phyloP scores from a whole-genome alignment of 2,888 invertebrate species.

The Nomada lathburiana region DNA sequence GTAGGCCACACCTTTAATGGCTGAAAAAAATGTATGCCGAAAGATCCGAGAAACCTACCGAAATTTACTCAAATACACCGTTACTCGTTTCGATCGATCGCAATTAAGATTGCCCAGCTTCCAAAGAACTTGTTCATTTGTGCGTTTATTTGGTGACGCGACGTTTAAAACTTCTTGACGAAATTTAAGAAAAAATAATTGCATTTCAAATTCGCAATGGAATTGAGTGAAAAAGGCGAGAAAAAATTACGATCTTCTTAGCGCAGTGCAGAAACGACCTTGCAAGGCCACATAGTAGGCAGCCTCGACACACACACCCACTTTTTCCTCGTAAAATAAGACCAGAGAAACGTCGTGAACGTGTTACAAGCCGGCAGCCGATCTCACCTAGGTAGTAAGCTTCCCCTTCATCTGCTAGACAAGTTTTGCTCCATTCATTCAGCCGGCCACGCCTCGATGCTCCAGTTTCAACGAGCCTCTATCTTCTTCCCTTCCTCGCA shows the following conservation, averaged over 20 bases:
- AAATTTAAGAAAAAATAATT: not conserved
- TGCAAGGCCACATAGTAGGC: constrained; percentile 71
- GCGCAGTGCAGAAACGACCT: constrained; percentile 63
- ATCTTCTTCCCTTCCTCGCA: constrained; percentile 14
- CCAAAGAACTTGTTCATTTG: not conserved
- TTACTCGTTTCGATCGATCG: constrained; percentile 36
- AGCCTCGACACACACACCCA: constrained; percentile 64
- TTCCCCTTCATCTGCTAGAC: constrained; percentile 54
- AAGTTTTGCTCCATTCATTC: constrained; percentile 48
- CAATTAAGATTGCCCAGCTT: not conserved
- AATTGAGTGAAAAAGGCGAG: not conserved
- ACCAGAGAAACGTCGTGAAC: constrained; percentile 49
- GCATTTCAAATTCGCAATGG: too few species aligned
- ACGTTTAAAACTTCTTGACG: constrained; percentile 1
- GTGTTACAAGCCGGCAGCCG: constrained; percentile 34
- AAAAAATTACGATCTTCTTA: constrained; percentile 41
- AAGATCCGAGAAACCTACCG: not conserved
- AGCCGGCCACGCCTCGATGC: constrained; percentile 68
- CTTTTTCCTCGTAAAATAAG: constrained; percentile 63
- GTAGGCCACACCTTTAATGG: too few species aligned
- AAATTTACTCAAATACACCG: constrained; percentile 1
- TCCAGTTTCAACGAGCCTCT: constrained; percentile 70
- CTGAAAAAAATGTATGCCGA: too few species aligned
- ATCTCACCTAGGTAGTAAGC: constrained; percentile 50
- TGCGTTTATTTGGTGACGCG: constrained; percentile 25